A percentile compares a stretch with the other conserved stretches of the same genome.
phyloP scores from a whole-genome alignment of 2,797 vertebrate species.

The Emys orbicularis region DNA sequence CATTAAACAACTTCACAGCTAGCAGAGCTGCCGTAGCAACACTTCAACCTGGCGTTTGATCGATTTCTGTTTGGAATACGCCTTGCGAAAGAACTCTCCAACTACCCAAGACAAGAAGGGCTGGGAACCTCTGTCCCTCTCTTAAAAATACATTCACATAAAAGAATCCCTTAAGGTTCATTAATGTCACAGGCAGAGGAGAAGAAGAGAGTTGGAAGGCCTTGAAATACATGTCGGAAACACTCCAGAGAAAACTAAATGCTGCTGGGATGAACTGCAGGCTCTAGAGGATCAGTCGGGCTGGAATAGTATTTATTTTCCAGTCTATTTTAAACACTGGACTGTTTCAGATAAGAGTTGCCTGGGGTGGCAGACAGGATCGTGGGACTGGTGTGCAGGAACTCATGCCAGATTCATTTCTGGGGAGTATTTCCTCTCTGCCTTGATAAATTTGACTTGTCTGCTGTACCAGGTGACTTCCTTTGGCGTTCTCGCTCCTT shows the following conservation, averaged over 20 bases:
- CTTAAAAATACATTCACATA: constrained; percentile 66
- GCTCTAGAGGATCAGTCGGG: constrained; percentile 66
- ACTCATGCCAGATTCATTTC: constrained; percentile 77
- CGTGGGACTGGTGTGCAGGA: constrained; percentile 77
- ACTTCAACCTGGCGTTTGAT: constrained; percentile 59
- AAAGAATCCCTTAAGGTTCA: constrained; percentile 75
- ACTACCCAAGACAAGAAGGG: not conserved
- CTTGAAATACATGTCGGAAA: constrained; percentile 78
- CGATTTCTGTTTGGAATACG: constrained; percentile 71
- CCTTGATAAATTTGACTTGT: constrained; percentile 82
- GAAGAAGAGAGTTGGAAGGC: constrained; percentile 73
- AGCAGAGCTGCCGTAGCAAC: constrained; percentile 49
- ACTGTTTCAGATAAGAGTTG: constrained; percentile 78
- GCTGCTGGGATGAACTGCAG: constrained; percentile 80
- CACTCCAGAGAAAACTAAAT: constrained; percentile 82
- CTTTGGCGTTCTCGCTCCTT: constrained; percentile 74
- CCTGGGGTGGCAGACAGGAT: constrained; percentile 79
- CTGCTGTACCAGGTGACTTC: constrained; percentile 78
- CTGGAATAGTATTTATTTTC: constrained; percentile 81
- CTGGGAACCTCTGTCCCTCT: constrained; percentile 1
- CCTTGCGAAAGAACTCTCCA: constrained; percentile 35
- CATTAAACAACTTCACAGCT: constrained; percentile 63
- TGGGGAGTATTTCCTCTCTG: constrained; percentile 82
- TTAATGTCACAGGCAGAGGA: constrained; percentile 75
- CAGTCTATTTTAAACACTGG: constrained; percentile 83